A percentile compares a stretch with the other conserved stretches of the same genome.
These are phyloP conservation scores for Chrysemys picta DNA, from an alignment of 2,113 vertebrate species.

Conservation along the genomic window DNA sequence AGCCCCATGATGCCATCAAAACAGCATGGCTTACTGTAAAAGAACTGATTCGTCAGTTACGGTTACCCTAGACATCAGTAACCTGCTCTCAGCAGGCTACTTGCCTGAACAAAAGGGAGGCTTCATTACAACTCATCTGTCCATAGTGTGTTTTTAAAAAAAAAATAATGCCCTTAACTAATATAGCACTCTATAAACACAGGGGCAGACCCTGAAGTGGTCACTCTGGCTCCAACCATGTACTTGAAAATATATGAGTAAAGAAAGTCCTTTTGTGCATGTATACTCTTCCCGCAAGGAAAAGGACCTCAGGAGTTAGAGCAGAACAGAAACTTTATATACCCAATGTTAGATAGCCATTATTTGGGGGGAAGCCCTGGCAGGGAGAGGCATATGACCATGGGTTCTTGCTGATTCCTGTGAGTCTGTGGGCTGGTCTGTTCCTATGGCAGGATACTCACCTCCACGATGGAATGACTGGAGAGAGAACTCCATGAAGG, in stretches of 20 bases:
- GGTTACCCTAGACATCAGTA: not conserved
- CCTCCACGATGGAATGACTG: not conserved
- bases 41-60: not conserved
- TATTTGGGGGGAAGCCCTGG: not conserved
- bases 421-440: not conserved
- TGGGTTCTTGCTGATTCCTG: not conserved
- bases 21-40: constrained; percentile 1
- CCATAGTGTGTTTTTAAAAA: not conserved
- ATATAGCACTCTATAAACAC: not conserved
- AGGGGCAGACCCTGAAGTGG: not conserved
- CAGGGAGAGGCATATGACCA: not conserved
- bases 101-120: not conserved
- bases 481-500: not conserved
- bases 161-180: not conserved
- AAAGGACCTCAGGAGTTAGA: not conserved
- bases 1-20: not conserved
- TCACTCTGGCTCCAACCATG: not conserved
- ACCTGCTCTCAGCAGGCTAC: not conserved
- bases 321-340: not conserved
- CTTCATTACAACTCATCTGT: not conserved
- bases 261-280: not conserved
- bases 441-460: not conserved
- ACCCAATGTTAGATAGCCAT: not conserved
- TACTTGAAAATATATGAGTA: not conserved
- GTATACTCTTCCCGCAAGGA: not conserved